phyloP scores from a whole-genome alignment of 2,888 invertebrate species.

The Catocala nupta region DNA sequence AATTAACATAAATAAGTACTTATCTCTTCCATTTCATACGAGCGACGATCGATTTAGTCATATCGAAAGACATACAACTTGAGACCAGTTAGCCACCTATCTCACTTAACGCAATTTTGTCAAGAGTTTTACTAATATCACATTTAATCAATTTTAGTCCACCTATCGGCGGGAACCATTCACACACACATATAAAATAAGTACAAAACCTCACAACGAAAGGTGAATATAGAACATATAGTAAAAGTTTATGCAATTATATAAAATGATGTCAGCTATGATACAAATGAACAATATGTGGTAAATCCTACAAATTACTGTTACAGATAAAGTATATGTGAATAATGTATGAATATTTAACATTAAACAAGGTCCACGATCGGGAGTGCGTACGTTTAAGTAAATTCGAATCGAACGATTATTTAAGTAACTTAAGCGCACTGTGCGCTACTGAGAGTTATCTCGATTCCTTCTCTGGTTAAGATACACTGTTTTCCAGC shows the following conservation, averaged over 20 bases:
- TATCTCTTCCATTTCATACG: slow-evolving; percentile 16
- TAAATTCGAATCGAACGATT: too few relatives aligned
- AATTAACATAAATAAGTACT: slow-evolving; percentile 49
- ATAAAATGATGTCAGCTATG: not conserved
- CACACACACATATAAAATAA: slow-evolving; percentile 26
- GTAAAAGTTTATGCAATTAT: not conserved
- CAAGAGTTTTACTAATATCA: slow-evolving; percentile 43
- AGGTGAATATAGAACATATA: not conserved
- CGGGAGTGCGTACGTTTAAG: too few relatives aligned
- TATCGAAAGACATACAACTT: slow-evolving; percentile 5
- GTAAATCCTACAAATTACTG: not conserved
- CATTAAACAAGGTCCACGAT: too few relatives aligned
- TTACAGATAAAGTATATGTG: not conserved
- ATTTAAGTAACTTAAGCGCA: too few relatives aligned
- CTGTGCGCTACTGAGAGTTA: too few relatives aligned
- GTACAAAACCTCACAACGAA: slow-evolving; percentile 29
- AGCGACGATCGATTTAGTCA: slow-evolving; percentile 14
- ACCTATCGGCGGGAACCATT: slow-evolving; percentile 10
- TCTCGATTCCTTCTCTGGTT: too few relatives aligned
- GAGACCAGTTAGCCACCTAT: slow-evolving; percentile 19
- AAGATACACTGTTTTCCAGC: too few relatives aligned
- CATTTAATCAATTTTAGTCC: slow-evolving; percentile 38
- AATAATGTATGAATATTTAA: too few relatives aligned
- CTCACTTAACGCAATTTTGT: slow-evolving; percentile 34
- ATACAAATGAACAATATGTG: slow-evolving; percentile 1